A percentile compares a stretch with the other conserved stretches of the same genome.
Evolutionary conservation across 2,888 invertebrate species (phyloP).

Genomic region (Diachrysia chrysitis): DNA sequence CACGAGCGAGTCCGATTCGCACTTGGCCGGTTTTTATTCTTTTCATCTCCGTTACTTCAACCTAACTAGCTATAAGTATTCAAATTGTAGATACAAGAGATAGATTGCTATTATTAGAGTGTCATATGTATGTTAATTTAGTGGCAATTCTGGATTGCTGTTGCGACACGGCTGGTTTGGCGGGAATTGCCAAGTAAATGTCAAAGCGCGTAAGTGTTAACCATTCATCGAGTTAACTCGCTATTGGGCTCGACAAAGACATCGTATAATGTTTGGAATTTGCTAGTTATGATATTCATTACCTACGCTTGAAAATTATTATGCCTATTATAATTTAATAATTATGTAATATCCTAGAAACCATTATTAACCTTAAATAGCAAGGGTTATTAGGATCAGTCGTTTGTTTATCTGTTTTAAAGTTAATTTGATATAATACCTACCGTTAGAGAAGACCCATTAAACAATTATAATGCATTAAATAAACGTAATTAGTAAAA

Average conservation of each 20-base stretch:
- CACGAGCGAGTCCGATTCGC: too few species aligned
- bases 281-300: neutral
- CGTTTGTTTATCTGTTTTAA: too few species aligned
- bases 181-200: conserved; percentile 18
- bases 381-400: too few species aligned
- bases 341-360: too few species aligned
- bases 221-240: neutral
- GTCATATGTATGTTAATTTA: conserved; percentile 33
- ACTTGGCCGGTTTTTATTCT: too few species aligned
- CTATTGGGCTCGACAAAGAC: conserved; percentile 28
- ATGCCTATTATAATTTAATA: too few species aligned
- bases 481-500: too few species aligned
- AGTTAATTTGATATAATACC: too few species aligned
- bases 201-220: conserved; percentile 29
- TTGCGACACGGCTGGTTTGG: neutral
- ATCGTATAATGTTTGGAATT: neutral
- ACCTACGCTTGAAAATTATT: neutral
- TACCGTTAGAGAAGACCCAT: too few species aligned
- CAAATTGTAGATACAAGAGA: conserved; percentile 24
- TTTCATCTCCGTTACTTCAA: neutral
- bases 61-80: neutral
- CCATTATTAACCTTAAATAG: too few species aligned
- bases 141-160: conserved; percentile 8
- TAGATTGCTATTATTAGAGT: conserved; percentile 29
- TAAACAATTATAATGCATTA: too few species aligned